Evolutionary conservation across 1,140 invertebrate genomes (phyloP).

Genomic region (Alviniconcha marisindica): DNA sequence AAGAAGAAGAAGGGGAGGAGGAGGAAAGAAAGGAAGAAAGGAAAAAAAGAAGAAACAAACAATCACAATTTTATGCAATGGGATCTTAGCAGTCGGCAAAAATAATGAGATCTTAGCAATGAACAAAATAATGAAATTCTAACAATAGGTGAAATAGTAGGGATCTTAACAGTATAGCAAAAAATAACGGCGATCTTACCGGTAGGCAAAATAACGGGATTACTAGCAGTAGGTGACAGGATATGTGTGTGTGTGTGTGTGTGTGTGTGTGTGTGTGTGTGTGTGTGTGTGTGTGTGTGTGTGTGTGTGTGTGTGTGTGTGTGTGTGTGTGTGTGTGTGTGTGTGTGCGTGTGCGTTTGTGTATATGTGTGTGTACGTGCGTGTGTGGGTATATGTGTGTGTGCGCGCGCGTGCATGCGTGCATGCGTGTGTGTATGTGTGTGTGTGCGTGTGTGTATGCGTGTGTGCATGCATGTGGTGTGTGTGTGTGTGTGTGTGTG

Average conservation of each 20-base stretch:
- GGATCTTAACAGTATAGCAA: too few relatives aligned
- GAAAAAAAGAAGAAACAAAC: too few relatives aligned
- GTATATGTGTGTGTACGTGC: background rate
- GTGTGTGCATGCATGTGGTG: background rate
- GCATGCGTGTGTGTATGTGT: background rate
- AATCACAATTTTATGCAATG: too few relatives aligned
- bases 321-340: background rate
- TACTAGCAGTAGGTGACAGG: background rate
- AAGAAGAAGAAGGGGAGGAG: too few relatives aligned
- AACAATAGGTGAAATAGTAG: too few relatives aligned
- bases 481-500: conserved; percentile 16
- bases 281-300: conserved; percentile 15
- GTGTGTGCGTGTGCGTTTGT: background rate
- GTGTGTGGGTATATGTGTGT: conserved; percentile 1
- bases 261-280: conserved; percentile 17
- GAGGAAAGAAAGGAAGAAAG: too few relatives aligned
- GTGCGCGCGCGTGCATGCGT: background rate
- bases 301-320: conserved; percentile 2
- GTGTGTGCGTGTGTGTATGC: background rate
- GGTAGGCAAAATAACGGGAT: background rate
- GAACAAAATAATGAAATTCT: too few relatives aligned
- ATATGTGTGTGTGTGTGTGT: conserved; percentile 7
- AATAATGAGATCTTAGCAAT: too few relatives aligned
- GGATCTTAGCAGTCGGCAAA: too few relatives aligned
- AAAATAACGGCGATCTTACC: too few relatives aligned